Evolutionary conservation across 2,888 invertebrate species (phyloP).

Genomic region (Drosophila affinis): DNA sequence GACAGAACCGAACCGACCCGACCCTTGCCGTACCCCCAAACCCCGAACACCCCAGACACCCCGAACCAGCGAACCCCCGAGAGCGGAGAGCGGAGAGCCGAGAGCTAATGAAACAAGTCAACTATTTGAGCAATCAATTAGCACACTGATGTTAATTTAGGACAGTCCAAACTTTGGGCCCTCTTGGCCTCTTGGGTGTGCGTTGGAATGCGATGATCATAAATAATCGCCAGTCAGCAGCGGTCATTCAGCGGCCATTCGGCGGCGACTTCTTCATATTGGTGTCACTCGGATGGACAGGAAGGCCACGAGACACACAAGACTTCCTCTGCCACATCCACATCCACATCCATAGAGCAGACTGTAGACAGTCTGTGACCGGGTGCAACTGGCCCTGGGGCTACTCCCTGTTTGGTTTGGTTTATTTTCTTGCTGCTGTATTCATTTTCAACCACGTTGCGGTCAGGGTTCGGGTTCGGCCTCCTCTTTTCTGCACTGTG

Average conservation of each 20-base stretch:
- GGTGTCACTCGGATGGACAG: conserved; percentile 42
- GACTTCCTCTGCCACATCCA: conserved; percentile 49
- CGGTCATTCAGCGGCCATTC: conserved; percentile 1
- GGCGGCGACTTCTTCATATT: conserved; percentile 39
- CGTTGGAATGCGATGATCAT: conserved; percentile 37
- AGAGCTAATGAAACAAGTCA: conserved; percentile 47
- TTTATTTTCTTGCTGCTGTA: conserved; percentile 44
- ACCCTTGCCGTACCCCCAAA: background rate
- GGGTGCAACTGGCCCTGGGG: conserved; percentile 30
- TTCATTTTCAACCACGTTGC: conserved; percentile 66
- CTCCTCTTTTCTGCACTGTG: conserved; percentile 29
- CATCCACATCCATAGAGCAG: conserved; percentile 3
- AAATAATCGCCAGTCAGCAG: conserved; percentile 19
- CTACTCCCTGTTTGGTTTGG: conserved; percentile 38
- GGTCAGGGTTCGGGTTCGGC: conserved; percentile 36
- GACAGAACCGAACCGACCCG: conserved; percentile 27
- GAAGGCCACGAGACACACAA: conserved; percentile 39
- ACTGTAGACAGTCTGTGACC: conserved; percentile 5
- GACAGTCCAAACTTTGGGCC: conserved; percentile 61
- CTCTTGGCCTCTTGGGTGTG: conserved; percentile 35
- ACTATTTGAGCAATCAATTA: conserved; percentile 69
- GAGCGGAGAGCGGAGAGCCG: conserved; percentile 4
- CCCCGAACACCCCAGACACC: too few relatives aligned
- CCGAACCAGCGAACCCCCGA: conserved; percentile 5
- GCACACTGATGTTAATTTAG: conserved; percentile 69